Evolutionary conservation across 2,888 invertebrate species (phyloP).

Genomic region (Pandemis cinnamomeana): DNA sequence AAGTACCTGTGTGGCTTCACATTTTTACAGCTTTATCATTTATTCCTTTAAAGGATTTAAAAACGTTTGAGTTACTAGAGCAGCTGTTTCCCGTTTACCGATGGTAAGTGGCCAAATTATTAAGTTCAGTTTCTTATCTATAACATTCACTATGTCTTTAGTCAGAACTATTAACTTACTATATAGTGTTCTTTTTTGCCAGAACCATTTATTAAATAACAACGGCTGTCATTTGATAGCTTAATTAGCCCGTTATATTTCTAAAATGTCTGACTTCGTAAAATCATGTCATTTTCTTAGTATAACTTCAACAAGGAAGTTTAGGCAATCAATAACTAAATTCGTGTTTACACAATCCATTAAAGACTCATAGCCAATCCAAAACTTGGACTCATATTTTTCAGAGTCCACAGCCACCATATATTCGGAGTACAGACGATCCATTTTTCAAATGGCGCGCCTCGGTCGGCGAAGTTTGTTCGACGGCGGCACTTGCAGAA

Average conservation of each 20-base stretch:
- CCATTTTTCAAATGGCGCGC: constrained; percentile 79
- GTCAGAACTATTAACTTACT: too few species aligned
- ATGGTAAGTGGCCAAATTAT: too few species aligned
- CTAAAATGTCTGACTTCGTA: too few species aligned
- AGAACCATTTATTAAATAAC: too few species aligned
- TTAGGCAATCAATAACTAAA: not conserved
- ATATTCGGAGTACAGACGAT: constrained; percentile 81
- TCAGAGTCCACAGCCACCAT: constrained; percentile 69
- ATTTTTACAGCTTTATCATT: not conserved
- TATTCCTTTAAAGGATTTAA: not conserved
- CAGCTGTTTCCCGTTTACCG: too few species aligned
- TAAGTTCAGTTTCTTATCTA: too few species aligned
- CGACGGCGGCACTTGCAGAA: constrained; percentile 64
- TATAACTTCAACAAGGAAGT: too few species aligned
- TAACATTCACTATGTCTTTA: too few species aligned
- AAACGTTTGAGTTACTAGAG: not conserved
- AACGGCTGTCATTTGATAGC: too few species aligned
- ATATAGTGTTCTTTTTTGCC: too few species aligned
- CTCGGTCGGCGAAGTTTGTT: constrained; percentile 62
- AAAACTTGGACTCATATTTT: constrained; percentile 58
- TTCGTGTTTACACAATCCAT: not conserved
- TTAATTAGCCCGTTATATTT: too few species aligned
- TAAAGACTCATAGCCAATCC: constrained; percentile 35
- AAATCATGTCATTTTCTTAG: too few species aligned
- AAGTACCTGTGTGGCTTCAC: not conserved